A percentile compares a stretch with the other conserved stretches of the same genome.
These are phyloP conservation scores for Caenorhabditis inopinata DNA, from an alignment of 1,140 invertebrate genomes.

Conservation along the genomic window DNA sequence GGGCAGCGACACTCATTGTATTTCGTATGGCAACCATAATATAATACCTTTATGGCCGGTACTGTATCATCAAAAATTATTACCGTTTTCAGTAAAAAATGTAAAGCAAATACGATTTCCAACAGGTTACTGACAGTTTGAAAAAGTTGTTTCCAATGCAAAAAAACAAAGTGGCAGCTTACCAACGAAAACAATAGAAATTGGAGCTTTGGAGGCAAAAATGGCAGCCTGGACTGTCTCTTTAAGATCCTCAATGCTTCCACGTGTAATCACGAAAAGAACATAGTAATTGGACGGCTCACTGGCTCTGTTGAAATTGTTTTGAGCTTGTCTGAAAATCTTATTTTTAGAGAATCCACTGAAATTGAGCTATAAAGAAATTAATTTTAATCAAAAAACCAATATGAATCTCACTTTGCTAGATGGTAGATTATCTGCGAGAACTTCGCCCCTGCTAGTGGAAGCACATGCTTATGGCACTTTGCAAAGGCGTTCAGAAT, in stretches of 20 bases:
- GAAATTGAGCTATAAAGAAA: no score
- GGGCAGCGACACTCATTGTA: no score
- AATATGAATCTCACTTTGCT: constrained; percentile 60
- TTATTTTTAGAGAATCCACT: neutral
- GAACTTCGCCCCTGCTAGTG: constrained; percentile 58
- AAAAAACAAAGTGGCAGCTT: constrained; percentile 29
- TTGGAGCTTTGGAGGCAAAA: constrained; percentile 59
- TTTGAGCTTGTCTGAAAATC: constrained; percentile 12
- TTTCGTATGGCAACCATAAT: no score
- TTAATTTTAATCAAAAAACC: no score
- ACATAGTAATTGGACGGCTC: constrained; percentile 50
- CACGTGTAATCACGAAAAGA: constrained; percentile 57
- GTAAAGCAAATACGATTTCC: no score
- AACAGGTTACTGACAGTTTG: no score
- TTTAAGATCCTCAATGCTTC: constrained; percentile 60
- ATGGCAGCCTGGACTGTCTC: constrained; percentile 62
- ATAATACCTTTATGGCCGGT: no score
- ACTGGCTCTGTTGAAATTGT: constrained; percentile 49
- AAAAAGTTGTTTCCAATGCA: no score
- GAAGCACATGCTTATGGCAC: constrained; percentile 56
- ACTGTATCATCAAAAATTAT: no score
- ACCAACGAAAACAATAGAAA: constrained; percentile 62
- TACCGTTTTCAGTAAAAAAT: no score
- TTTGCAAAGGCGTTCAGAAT: constrained; percentile 54
- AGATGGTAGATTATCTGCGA: constrained; percentile 63